Percentiles rank a stretch among this genome's conserved stretches.
These are phyloP conservation scores for Drosophila bipectinata DNA, from an alignment of 1,140 invertebrate species.

Conservation along the genomic window DNA sequence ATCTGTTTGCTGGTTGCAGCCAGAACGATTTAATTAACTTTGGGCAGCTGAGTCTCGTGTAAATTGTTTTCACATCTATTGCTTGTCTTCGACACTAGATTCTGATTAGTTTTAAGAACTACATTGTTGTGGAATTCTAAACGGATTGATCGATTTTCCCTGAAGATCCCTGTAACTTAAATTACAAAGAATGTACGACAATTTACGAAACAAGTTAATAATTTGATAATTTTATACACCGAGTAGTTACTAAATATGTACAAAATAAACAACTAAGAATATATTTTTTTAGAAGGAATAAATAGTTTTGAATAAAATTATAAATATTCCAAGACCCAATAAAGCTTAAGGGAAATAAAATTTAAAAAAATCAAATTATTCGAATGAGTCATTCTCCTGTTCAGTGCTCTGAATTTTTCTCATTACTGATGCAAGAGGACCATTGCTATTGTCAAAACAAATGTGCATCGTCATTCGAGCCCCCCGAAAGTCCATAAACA, in stretches of 20 bases:
- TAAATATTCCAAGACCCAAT: no score
- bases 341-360: no score
- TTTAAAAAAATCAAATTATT: no score
- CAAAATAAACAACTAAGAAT: no score
- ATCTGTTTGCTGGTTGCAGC: constrained; percentile 42
- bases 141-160: background rate
- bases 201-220: no score
- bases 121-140: background rate
- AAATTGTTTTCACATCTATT: constrained; percentile 27
- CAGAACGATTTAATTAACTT: constrained; percentile 76
- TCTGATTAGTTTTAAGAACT: background rate
- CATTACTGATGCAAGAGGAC: constrained; percentile 30
- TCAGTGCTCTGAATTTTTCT: background rate
- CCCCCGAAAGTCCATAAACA: constrained; percentile 67
- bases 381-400: no score
- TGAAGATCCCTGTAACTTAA: background rate
- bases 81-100: constrained; percentile 14
- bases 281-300: no score
- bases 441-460: constrained; percentile 44
- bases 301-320: no score
- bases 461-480: constrained; percentile 45
- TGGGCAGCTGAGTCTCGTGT: constrained; percentile 56
- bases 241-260: no score
- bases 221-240: no score
- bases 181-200: no score